Evolutionary conservation across 2,113 vertebrate species (phyloP).

Genomic region (Caranx melampygus): DNA sequence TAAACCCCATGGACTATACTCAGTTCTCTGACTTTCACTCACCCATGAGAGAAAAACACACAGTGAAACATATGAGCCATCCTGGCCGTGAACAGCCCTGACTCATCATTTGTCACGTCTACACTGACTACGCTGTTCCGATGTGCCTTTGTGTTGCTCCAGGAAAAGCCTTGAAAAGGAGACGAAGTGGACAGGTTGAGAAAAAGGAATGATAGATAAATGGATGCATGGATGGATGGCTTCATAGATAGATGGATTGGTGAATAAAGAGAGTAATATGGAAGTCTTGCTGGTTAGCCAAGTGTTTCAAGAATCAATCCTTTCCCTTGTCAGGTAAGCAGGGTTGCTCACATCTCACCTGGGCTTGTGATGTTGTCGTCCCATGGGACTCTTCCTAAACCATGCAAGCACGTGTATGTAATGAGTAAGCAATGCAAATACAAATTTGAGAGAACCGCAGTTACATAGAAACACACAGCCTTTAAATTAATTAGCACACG

Average conservation of each 20-base stretch:
- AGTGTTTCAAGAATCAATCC: conserved; percentile 29
- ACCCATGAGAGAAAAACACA: conserved; percentile 20
- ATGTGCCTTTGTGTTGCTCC: background rate
- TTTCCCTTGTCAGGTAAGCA: conserved; percentile 1
- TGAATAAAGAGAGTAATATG: conserved; percentile 10
- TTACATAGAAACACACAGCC: conserved; percentile 14
- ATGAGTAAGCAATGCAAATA: conserved; percentile 17
- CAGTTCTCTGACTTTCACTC: conserved; percentile 20
- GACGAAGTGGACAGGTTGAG: background rate
- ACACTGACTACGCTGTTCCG: background rate
- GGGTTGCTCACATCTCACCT: conserved; percentile 17
- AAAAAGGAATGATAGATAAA: conserved; percentile 16
- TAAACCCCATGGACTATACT: background rate
- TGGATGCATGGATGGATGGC: conserved; percentile 6
- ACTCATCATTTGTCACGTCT: conserved; percentile 1
- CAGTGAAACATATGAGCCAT: conserved; percentile 29
- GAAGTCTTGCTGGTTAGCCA: background rate
- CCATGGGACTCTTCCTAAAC: background rate
- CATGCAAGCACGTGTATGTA: background rate
- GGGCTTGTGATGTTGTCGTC: background rate
- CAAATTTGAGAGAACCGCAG: background rate
- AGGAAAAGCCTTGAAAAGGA: conserved; percentile 14
- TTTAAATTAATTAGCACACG: conserved; percentile 53
- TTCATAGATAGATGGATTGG: conserved; percentile 12
- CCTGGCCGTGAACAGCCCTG: background rate